phyloP scores from a whole-genome alignment of 2,797 vertebrate genomes.

The Spea hammondii region DNA sequence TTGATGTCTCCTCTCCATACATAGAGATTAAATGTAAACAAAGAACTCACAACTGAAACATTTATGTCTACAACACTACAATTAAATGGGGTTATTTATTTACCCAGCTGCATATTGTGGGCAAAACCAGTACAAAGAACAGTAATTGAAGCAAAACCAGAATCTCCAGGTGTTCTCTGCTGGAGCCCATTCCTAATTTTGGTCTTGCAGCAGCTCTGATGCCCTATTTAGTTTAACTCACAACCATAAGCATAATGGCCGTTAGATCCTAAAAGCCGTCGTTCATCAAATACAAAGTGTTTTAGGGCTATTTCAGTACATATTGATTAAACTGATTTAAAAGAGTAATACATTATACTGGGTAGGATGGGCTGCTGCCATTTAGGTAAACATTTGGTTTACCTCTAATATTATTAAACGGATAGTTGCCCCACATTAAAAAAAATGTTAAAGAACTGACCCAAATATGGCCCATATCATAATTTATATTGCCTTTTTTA shows the following conservation, averaged over 20 bases:
- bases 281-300: too few relatives aligned
- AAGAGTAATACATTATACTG: too few relatives aligned
- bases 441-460: too few relatives aligned
- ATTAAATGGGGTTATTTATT: conserved; percentile 6
- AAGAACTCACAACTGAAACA: not conserved
- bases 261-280: too few relatives aligned
- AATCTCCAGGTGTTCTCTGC: conserved; percentile 8
- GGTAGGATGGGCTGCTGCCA: too few relatives aligned
- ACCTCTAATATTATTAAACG: too few relatives aligned
- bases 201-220: not conserved
- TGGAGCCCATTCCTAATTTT: not conserved
- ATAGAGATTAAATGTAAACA: not conserved
- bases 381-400: too few relatives aligned
- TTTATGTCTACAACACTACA: not conserved
- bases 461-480: too few relatives aligned
- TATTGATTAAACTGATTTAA: too few relatives aligned
- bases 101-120: conserved; percentile 10
- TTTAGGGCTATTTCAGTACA: too few relatives aligned
- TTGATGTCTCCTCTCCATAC: not conserved
- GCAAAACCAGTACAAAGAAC: not conserved
- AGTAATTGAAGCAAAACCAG: conserved; percentile 1
- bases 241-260: not conserved
- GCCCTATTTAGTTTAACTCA: not conserved
- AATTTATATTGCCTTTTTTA: too few relatives aligned
- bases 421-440: too few relatives aligned